Conservation (phyloP, 1,140 invertebrate genomes). For the Alviniconcha marisindica region DNA sequence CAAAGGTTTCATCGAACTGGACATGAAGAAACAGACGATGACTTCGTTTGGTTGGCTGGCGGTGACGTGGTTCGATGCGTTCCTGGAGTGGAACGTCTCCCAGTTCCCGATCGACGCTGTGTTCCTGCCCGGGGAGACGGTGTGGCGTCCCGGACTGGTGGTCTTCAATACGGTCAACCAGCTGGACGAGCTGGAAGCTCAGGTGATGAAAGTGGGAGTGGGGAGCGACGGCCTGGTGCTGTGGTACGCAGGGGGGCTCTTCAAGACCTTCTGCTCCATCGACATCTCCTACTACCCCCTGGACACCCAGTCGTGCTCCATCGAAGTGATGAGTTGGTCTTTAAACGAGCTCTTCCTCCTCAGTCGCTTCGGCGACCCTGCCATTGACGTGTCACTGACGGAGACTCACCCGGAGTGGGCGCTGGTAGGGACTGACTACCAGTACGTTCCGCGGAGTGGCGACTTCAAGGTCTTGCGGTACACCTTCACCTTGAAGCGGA, state of each 20-base stretch:
- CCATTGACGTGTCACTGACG: neutral
- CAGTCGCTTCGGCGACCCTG: neutral
- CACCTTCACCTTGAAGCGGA: neutral
- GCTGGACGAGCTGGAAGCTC: conserved; percentile 14
- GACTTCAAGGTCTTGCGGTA: neutral
- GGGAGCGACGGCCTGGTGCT: neutral
- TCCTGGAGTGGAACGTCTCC: conserved; percentile 15
- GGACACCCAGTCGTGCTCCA: conserved; percentile 94
- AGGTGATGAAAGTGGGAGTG: conserved; percentile 14
- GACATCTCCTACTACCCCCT: conserved; percentile 86
- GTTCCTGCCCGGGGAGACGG: neutral
- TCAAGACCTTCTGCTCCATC: conserved; percentile 84
- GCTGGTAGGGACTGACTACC: conserved; percentile 38
- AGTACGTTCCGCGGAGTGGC: neutral
- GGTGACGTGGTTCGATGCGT: neutral
- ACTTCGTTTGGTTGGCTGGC: conserved; percentile 18
- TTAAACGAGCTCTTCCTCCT: conserved; percentile 77
- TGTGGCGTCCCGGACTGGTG: conserved; percentile 27
- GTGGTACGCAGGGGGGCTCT: conserved; percentile 28
- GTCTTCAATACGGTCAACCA: conserved; percentile 21
- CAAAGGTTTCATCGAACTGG: conserved; percentile 13
- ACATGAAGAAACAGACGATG: conserved; percentile 39
- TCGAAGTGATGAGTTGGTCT: conserved; percentile 98
- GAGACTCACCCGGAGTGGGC: neutral
- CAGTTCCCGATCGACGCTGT: neutral